phyloP scores from a whole-genome alignment of 1,140 invertebrate species.

The Anastrepha ludens region DNA sequence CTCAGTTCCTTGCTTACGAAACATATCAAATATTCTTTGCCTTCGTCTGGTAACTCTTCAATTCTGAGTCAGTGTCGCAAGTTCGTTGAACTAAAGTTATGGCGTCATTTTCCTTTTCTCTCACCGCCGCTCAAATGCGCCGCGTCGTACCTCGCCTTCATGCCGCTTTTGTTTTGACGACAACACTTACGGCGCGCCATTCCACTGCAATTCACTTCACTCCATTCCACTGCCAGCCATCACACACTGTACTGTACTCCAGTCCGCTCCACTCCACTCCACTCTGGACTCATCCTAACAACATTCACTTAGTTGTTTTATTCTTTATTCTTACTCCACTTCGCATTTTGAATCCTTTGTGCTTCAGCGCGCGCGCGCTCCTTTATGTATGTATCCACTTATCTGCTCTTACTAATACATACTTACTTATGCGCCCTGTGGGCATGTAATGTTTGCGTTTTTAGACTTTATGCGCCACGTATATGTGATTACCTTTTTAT shows the following conservation, averaged over 20 bases:
- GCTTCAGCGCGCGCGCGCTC: neutral
- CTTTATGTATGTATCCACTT: conserved; percentile 46
- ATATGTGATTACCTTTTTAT: conserved; percentile 37
- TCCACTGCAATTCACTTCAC: neutral
- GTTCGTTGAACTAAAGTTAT: conserved; percentile 41
- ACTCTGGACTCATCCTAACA: neutral
- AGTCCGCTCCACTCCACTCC: neutral
- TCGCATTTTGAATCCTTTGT: neutral
- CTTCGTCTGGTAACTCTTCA: neutral
- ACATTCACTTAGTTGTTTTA: neutral
- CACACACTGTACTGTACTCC: neutral
- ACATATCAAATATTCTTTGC: neutral
- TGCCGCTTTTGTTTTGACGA: conserved; percentile 42
- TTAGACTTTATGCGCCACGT: neutral
- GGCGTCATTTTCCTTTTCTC: conserved; percentile 7
- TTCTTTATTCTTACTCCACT: conserved; percentile 9
- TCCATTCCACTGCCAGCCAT: neutral
- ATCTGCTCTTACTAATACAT: conserved; percentile 25
- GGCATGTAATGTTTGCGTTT: no score
- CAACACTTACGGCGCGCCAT: neutral
- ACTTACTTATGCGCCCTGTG: neutral
- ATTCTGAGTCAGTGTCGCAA: neutral
- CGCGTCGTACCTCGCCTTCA: no score
- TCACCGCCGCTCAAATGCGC: neutral
- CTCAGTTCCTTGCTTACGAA: no score